Base-by-base conservation (phyloP, 2,888 invertebrate genomes). In the Volucella inflata region DNA sequence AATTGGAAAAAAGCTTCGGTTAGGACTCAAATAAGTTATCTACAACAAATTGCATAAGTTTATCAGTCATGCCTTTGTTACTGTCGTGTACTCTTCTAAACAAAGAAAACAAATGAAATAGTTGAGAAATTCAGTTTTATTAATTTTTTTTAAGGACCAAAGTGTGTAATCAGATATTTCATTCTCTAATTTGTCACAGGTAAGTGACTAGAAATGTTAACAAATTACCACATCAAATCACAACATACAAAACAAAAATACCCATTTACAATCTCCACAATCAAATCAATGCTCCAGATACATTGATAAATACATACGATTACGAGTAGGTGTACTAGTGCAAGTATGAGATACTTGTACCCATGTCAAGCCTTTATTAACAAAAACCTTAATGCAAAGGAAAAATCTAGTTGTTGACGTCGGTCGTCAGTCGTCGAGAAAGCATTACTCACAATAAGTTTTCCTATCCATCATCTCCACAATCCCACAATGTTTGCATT, bases 401-500 rank as follows among this genome's bases (percentile, higher is more conserved):
- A 21, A 3, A 59, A 50, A 75, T 42, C 57, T 40, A 12, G 40
- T 57, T 64, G 70, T 38, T 38, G 59, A 21, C 17, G 59, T 30
- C 21, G 21, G 21, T 21, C 21, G 21, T 21, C 21, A 21, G 21
- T 21, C 2, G 21, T 21, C 30, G 30, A 30, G 38, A 38, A 59
- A 21, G 44, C 50, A 59, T 65, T 48, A 50, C 21, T 38, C 36
- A 55, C 14, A 21, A 17, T 10, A 38, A 55, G 10, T 53, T 42
- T 42, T 38, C 53, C 14, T 48, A n/a, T 3, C 14, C 48, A 16
- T n/a, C 48, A 1, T 2, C 48, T 11, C 8, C 2, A n/a, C 48
- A 9, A 12, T 17, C 62, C 62, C 44, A 11, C 36, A 8, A 59
- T 55, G 75, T 57, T 67, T 67, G 76, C 59, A 42, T 65, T 67